Base-by-base conservation (phyloP, 2,888 invertebrate genomes). In the Drosophila koepferae region DNA sequence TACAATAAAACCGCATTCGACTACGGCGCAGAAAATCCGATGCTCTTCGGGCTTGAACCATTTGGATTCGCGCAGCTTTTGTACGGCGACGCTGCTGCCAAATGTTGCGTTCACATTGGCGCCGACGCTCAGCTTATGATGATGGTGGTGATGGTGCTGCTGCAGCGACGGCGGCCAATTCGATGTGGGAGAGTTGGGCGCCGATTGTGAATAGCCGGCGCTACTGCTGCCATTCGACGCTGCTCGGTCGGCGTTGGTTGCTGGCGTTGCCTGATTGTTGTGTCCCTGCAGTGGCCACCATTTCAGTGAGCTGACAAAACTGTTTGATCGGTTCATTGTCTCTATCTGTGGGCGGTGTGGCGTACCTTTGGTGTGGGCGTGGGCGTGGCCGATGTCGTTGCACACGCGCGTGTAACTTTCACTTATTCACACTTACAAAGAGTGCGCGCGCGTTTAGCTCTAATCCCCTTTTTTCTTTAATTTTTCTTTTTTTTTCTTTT, bases 1-100 rank as follows among this genome's bases (percentile, higher is more conserved):
- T 76, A 96, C 94, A 82, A 96, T 95, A 93, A 96, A 96, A 64
- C 96, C 96, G 48, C 95, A 94, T 92, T 96, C 95, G 88, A 96
- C 94, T 67, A 96, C 96, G 63, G 96, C 95, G 92, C 95, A 96
- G 81, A 96, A 94, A 83, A 96, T 95, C 86, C 95, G 95, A 90
- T 95, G 94, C 93, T 96, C 96, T 85, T 95, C 95, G 81, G 95
- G 95, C 81, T 94, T 94, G 91, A 96, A 96, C 96, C 96, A 96
- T 94, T 96, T 96, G 74, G 96, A 95, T 91, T 96, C 96, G 76
- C 96, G 94, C 80, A 96, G 93, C 90, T 96, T 96, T 91, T 96
- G 96, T 73, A 95, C 95, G 56, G 96, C 95, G 44, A 96, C 95
- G 59, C 95, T 95, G 77, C 82, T 80, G 77, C 78, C 85, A 63